A percentile compares a stretch with the other conserved stretches of the same genome.
These are phyloP conservation scores for Agrotis puta DNA, from an alignment of 2,888 invertebrate species.

Conservation along the genomic window DNA sequence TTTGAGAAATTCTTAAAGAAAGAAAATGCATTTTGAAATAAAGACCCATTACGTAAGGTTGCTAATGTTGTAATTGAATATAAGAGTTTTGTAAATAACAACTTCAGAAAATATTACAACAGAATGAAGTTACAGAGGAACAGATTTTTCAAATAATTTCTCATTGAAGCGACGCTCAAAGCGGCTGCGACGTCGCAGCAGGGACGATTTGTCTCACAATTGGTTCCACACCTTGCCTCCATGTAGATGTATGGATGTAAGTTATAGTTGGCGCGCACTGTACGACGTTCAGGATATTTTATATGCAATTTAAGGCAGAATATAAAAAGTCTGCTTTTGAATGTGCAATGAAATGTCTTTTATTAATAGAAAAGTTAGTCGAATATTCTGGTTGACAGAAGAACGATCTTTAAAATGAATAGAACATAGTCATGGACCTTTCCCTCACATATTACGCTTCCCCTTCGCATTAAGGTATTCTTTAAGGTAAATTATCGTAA, in stretches of 20 bases:
- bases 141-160: constrained; percentile 53
- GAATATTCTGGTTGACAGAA: not conserved
- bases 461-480: too few species aligned
- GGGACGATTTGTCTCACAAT: constrained; percentile 67
- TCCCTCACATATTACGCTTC: too few species aligned
- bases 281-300: constrained; percentile 16
- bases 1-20: too few species aligned
- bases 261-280: constrained; percentile 38
- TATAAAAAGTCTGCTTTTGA: not conserved
- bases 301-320: constrained; percentile 16
- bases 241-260: constrained; percentile 39
- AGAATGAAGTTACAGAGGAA: constrained; percentile 3
- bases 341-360: not conserved
- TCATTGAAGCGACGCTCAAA: constrained; percentile 44
- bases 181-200: constrained; percentile 36
- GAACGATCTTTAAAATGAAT: not conserved
- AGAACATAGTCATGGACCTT: too few species aligned
- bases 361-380: not conserved
- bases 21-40: too few species aligned
- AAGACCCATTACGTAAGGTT: too few species aligned
- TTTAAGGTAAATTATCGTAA: too few species aligned
- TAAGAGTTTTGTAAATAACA: too few species aligned
- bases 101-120: not conserved
- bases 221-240: constrained; percentile 49
- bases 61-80: too few species aligned